Evolutionary conservation across 2,888 invertebrate species (phyloP).

Genomic region (Aphodius granarius): DNA sequence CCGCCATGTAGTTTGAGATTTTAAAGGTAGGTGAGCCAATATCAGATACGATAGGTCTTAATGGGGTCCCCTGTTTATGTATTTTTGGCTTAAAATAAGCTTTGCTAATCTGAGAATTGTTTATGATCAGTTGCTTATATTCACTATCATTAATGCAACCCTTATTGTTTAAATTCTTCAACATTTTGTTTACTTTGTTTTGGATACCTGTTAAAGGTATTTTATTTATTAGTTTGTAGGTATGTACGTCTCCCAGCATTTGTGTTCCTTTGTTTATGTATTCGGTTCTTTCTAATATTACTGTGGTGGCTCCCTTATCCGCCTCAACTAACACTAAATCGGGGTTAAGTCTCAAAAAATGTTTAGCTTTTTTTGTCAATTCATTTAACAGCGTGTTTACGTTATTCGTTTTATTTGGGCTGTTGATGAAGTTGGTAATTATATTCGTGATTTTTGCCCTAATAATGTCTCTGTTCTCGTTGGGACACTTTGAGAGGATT

Average conservation of each 20-base stretch:
- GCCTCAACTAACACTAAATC: background rate
- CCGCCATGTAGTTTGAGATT: constrained; percentile 8
- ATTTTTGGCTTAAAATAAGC: constrained; percentile 11
- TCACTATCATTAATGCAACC: constrained; percentile 5
- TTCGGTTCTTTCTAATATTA: background rate
- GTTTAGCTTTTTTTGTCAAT: background rate
- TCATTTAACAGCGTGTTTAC: background rate
- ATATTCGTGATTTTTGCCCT: background rate
- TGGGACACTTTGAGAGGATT: background rate
- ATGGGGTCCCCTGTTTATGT: constrained; percentile 12
- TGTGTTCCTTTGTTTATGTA: background rate
- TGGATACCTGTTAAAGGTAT: background rate
- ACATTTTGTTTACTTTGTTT: background rate
- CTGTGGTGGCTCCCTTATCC: background rate
- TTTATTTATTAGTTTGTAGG: background rate
- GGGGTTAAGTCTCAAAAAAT: background rate
- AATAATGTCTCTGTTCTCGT: background rate
- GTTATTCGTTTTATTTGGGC: background rate
- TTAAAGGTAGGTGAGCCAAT: constrained; percentile 11
- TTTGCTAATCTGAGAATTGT: constrained; percentile 13
- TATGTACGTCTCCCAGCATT: background rate
- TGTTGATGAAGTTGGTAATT: background rate
- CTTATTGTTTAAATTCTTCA: background rate
- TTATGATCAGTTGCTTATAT: background rate
- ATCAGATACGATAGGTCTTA: constrained; percentile 16